Evolutionary conservation across 2,888 invertebrate species (phyloP), one percentile per base, ranked within the genome.

Genomic region (Oligia fasciuncula): DNA sequence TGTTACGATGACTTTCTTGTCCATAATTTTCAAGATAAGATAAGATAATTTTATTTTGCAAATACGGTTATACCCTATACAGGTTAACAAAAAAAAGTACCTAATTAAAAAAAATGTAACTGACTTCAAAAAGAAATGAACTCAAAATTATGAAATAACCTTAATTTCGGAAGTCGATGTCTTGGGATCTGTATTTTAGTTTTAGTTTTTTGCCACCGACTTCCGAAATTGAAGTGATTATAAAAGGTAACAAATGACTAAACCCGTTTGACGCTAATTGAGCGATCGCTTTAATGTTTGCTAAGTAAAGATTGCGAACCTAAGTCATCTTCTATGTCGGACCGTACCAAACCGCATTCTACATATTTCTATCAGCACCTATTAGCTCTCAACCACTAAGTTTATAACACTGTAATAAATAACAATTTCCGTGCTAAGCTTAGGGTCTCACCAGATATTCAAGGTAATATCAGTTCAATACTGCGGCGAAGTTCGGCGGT

Each of bases 381-480:
- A 78, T 81, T 74, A 77, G 74, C 46, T 68, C 46, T 6, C 23
- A 6, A 74, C 57, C 65, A 62, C 77, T 49, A 85, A 85, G 85
- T 82, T 84, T 43, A 19, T 66, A 66, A 77, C 77, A 73, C 75
- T 49, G 63, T 73, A 85, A 83, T 85, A 85, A 76, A 80, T 83
- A 80, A 71, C 67, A 23, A 83, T 83, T 85, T 75, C 63, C 75
- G 23, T 51, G 70, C 72, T 46, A 67, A 40, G 80, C 73, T 80
- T 35, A 65, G 73, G 68, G 70, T 76, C 73, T 85, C 77, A 73
- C 43, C 75, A 83, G 85, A 80, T 73, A 83, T 81, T 51, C 54
- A 66, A 83, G 81, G 76, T 83, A 85, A 80, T 83, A 75, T 77
- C 83, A 72, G 85, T 85, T 85, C 85, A 81, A 85, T 85, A 85